Conservation (phyloP, 2,888 invertebrate genomes). For the Meiosimyza platycephala region DNA sequence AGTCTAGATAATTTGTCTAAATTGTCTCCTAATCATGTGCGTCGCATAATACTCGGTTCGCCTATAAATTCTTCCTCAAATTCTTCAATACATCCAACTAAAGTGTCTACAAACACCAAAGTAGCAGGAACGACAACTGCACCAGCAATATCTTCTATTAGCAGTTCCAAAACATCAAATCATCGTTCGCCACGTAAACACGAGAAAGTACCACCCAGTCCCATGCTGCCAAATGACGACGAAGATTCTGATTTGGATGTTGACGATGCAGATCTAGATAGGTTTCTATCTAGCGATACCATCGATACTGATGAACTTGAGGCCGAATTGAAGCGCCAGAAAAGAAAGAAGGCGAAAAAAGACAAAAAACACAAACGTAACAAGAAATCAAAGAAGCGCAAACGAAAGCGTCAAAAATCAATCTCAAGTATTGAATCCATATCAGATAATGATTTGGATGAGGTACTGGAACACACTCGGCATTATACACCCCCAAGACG, state of each 20-base stretch:
- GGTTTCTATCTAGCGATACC: constrained; percentile 55
- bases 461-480: constrained; percentile 46
- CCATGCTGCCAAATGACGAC: constrained; percentile 41
- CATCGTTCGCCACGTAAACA: constrained; percentile 40
- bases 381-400: constrained; percentile 78
- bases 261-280: constrained; percentile 55
- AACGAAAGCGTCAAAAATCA: constrained; percentile 75
- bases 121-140: constrained; percentile 31
- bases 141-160: background rate
- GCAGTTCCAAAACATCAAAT: constrained; percentile 32
- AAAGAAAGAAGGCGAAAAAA: constrained; percentile 68
- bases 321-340: constrained; percentile 70
- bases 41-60: constrained; percentile 58
- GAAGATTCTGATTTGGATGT: constrained; percentile 53
- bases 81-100: constrained; percentile 42
- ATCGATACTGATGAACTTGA: constrained; percentile 69
- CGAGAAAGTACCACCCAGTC: constrained; percentile 39
- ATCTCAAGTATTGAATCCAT: constrained; percentile 77
- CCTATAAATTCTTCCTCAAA: constrained; percentile 54
- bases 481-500: constrained; percentile 60
- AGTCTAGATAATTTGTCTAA: constrained; percentile 55
- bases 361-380: constrained; percentile 79
- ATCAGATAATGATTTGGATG: constrained; percentile 70
- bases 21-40: constrained; percentile 57
- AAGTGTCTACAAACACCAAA: constrained; percentile 12